A percentile compares a stretch with the other conserved stretches of the same genome.
Conservation (phyloP, 1,140 invertebrate genomes). For the Drosophila parvula region DNA sequence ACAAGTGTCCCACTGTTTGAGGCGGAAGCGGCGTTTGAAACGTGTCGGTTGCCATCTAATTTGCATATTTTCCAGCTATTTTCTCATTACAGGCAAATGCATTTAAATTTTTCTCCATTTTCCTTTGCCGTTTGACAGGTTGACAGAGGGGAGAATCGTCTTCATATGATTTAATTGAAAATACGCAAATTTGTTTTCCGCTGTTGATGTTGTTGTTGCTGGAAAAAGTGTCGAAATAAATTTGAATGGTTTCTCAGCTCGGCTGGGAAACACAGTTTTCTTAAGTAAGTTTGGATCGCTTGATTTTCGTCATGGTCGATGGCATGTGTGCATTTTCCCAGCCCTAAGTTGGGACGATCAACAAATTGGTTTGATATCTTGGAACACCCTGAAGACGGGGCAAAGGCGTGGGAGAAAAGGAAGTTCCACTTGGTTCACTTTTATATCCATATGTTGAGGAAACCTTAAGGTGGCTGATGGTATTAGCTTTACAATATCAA, state of each 20-base stretch:
- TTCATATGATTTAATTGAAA: conserved; percentile 64
- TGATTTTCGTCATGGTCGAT: conserved; percentile 33
- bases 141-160: conserved; percentile 39
- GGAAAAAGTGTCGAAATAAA: conserved; percentile 44
- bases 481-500: background rate
- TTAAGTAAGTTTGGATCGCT: conserved; percentile 13
- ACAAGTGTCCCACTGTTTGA: conserved; percentile 67
- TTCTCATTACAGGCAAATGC: conserved; percentile 48
- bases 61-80: conserved; percentile 67
- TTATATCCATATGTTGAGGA: background rate
- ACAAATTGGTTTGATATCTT: conserved; percentile 26
- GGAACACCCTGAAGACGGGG: conserved; percentile 7
- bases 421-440: conserved; percentile 1
- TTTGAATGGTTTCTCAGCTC: conserved; percentile 30
- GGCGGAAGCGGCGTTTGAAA: conserved; percentile 71
- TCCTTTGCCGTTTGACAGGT: conserved; percentile 54
- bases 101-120: conserved; percentile 48
- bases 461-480: background rate
- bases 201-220: background rate
- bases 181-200: conserved; percentile 61
- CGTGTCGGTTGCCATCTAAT: conserved; percentile 70
- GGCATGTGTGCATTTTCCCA: conserved; percentile 35
- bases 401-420: conserved; percentile 4
- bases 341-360: conserved; percentile 19
- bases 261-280: conserved; percentile 29